Base-by-base conservation (phyloP, 2,888 invertebrate genomes). In the Creontiades dilutus region DNA sequence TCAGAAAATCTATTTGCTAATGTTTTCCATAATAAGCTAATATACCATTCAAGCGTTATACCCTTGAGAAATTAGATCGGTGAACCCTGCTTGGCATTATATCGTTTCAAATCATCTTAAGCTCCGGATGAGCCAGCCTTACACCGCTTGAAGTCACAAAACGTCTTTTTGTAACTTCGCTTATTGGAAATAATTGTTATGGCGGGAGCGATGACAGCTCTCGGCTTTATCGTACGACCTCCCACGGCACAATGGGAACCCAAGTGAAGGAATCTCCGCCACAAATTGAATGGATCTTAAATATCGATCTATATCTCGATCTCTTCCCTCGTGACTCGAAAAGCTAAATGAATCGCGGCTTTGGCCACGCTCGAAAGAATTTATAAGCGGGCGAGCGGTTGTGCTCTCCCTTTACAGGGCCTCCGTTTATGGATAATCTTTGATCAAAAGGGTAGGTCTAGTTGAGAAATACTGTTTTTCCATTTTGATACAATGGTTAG, bases 211-310 rank as follows among this genome's bases (percentile, higher is more conserved):
- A 27, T 68, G 68, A 68, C 68, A 68, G 68, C 23, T 68, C 68
- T 68, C 23, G 68, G 68, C 23, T 68, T 68, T 68, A 68, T 68
- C 23, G 68, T 19, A 68, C 68, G 68, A 23, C 68, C 23, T 68
- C 27, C 23, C 57, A 12, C 23, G 3, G 68, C 68, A 68, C 68
- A 68, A 68, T 68, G 68, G 61, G 27, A 68, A 68, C 68, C 19
- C 23, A 12, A 19, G 68, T 23, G 9, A 5, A 23, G 12, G 23
- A 19, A 68, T 46, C 19, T 9, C 78, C 46, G 37, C 78, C 47
- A 16, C 78, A 78, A 78, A 78, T 78, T 78, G 78, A 78, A 78
- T 78, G 78, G 78, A 78, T 78, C 78, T 78, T 78, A 78, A 78
- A 78, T 78, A 47, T 78, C 78, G 78, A 78, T 78, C 19, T 47